Conservation (phyloP, 1,140 invertebrate species). For the Trypoxylus dichotomus region DNA sequence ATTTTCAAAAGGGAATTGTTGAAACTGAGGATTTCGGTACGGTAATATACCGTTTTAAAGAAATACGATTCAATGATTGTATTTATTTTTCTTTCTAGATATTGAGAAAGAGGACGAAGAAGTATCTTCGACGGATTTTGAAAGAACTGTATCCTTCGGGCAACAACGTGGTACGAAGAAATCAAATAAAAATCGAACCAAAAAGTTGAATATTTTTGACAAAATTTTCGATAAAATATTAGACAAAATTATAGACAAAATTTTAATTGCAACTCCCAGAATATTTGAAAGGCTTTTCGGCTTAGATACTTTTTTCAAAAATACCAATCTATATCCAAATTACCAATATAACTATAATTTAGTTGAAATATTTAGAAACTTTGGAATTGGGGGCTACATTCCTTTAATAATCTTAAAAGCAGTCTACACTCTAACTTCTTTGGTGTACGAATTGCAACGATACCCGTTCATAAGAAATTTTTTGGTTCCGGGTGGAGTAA, state of each 20-base stretch:
- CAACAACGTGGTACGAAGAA: background rate
- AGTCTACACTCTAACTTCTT: slow-evolving; percentile 37
- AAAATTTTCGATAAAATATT: slow-evolving; percentile 44
- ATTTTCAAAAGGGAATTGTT: background rate
- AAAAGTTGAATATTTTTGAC: slow-evolving; percentile 19
- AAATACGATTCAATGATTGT: background rate
- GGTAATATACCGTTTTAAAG: background rate
- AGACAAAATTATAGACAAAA: slow-evolving; percentile 43
- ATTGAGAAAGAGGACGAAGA: background rate
- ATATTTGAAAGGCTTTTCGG: slow-evolving; percentile 41
- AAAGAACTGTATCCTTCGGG: background rate
- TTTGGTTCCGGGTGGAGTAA: slow-evolving; percentile 43
- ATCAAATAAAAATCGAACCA: background rate
- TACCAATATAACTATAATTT: slow-evolving; percentile 34
- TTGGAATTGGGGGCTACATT: slow-evolving; percentile 38
- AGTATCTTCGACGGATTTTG: background rate
- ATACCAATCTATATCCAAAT: slow-evolving; percentile 34
- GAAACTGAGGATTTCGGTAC: slow-evolving; percentile 4
- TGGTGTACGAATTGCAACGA: slow-evolving; percentile 43
- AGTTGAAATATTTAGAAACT: slow-evolving; percentile 36
- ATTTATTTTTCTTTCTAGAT: background rate
- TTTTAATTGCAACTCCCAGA: slow-evolving; percentile 37
- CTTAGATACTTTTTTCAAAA: slow-evolving; percentile 35
- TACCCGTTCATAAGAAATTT: slow-evolving; percentile 46
- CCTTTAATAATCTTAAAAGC: slow-evolving; percentile 45